These are phyloP conservation scores for Harpalus rubripes DNA, from an alignment of 2,888 invertebrate species.

Conservation along the genomic window DNA sequence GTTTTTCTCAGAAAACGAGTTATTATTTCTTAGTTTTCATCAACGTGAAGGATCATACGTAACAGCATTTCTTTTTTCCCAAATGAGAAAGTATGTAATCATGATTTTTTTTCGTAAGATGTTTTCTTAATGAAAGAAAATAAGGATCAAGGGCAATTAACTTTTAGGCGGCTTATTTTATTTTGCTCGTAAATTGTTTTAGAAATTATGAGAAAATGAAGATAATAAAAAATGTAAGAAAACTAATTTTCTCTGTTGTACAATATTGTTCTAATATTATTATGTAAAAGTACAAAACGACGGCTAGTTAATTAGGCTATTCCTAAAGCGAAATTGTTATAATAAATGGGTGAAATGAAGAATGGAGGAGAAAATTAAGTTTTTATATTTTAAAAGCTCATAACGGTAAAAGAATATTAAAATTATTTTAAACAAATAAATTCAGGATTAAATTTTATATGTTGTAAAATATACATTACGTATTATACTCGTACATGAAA, in stretches of 20 bases:
- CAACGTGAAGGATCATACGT: not conserved
- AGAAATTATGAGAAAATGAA: not conserved
- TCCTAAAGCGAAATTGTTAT: not conserved
- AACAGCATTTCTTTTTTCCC: constrained; percentile 8
- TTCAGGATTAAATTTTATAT: not conserved
- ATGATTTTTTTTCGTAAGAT: not conserved
- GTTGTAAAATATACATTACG: not conserved
- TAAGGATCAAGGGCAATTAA: not conserved
- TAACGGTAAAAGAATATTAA: not conserved
- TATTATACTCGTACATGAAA: not conserved
- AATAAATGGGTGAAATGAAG: not conserved
- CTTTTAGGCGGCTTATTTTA: not conserved
- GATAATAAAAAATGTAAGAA: not conserved
- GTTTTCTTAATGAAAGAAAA: too few species aligned
- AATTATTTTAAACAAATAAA: not conserved
- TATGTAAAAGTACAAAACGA: not conserved
- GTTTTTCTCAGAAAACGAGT: not conserved
- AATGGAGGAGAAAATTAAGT: not conserved
- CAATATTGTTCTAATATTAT: not conserved
- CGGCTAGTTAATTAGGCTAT: not conserved
- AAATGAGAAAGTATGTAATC: constrained; percentile 1
- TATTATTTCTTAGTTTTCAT: constrained; percentile 22
- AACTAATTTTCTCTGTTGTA: not conserved
- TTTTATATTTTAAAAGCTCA: not conserved
- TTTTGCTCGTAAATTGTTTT: not conserved